These are phyloP conservation scores for Cydia amplana DNA, from an alignment of 1,140 invertebrate species.

Conservation along the genomic window DNA sequence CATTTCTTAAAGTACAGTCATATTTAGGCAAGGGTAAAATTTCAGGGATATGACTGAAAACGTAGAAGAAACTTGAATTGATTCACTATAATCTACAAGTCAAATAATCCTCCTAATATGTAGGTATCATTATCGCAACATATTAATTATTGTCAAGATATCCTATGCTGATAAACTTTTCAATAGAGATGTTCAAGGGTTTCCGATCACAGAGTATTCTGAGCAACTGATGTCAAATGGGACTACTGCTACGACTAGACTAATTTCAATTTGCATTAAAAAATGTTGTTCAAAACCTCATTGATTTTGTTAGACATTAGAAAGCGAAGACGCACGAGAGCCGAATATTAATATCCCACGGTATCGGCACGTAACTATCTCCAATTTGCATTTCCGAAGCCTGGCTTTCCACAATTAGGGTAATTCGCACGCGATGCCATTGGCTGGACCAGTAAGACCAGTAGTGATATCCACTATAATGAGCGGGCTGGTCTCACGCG, in stretches of 20 bases:
- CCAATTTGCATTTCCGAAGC: constrained; percentile 68
- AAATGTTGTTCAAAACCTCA: constrained; percentile 7
- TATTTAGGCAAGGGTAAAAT: no score
- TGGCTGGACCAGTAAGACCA: constrained; percentile 62
- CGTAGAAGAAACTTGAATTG: no score
- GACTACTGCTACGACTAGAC: neutral
- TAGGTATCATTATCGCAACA: no score
- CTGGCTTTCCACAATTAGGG: constrained; percentile 69
- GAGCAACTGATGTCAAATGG: neutral
- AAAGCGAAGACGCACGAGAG: constrained; percentile 28
- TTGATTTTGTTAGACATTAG: constrained; percentile 20
- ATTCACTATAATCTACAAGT: no score
- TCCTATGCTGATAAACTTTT: no score
- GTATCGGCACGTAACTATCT: constrained; percentile 47
- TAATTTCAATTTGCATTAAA: neutral
- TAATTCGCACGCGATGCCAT: constrained; percentile 58
- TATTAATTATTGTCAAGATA: no score
- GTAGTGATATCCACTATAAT: constrained; percentile 71
- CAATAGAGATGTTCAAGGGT: neutral
- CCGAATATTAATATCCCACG: constrained; percentile 54
- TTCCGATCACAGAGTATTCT: neutral
- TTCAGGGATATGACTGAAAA: no score
- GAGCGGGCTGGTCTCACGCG: constrained; percentile 55
- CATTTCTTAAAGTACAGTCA: no score
- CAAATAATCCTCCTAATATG: no score